Base-by-base conservation (phyloP, 2,888 invertebrate genomes). In the Aporophyla nigra region DNA sequence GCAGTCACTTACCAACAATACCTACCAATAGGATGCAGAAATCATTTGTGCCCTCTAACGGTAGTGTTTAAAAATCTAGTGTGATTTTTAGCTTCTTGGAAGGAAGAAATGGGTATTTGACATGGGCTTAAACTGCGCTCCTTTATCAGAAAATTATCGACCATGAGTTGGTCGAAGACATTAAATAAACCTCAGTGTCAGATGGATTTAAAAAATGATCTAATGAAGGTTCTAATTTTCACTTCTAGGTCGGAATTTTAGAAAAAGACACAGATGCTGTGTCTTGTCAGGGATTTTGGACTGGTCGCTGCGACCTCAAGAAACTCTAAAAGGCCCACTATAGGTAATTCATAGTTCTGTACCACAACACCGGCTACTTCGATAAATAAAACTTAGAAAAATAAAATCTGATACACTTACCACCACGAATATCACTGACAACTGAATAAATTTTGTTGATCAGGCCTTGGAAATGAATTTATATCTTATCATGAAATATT, bases 401-500 rank as follows among this genome's bases (percentile, higher is more conserved):
- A 59, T 14, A 58, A 56, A 65, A 71, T 70, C 40, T 33, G 16
- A 40, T 12, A 59, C 24, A 85, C 87, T 87, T 79, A 87, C 87
- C 87, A 79, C 65, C 54, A 78, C 40, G 1, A 68, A 72, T 61
- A 21, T 53, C 72, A 75, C 76, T 21, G 33, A 78, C 51, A 77
- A 87, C 81, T 85, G 56, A 85, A 82, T 58, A 0, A 56, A 54
- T 76, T 76, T 65, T 58, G 63, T 62, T 77, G 59, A 69, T 53
- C n/a, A 54, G 49, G 61, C 78, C 80, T 84, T 74, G 78, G 61
- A 69, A 63, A 61, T 53, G 5, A 43, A 9, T 79, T 61, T 21
- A 33, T 71, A 76, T 86, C 80, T 85, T 83, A 87, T 87, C 87
- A 59, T 43, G 21, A 78, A 72, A 81, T 76, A 74, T 76, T 77